Evolutionary conservation across 2,888 invertebrate species (phyloP).

Genomic region (Lochmaea capreae): DNA sequence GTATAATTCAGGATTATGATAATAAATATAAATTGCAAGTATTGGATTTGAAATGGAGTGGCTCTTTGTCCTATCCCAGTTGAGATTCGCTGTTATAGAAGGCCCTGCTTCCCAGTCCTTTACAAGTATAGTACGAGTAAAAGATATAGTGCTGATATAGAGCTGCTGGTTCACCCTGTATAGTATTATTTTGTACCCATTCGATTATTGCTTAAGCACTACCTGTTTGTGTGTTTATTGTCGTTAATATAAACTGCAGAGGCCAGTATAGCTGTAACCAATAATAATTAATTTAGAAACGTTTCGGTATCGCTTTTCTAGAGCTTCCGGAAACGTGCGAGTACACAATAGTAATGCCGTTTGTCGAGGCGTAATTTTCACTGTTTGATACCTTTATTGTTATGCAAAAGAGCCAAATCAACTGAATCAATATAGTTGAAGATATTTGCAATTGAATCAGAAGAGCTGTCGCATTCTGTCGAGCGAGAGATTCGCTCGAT

Average conservation of each 20-base stretch:
- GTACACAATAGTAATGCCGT: background rate
- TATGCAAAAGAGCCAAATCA: constrained; percentile 14
- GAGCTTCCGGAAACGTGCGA: background rate
- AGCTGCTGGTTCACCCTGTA: too few relatives aligned
- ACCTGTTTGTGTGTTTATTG: too few relatives aligned
- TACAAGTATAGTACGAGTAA: background rate
- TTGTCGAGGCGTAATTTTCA: constrained; percentile 10
- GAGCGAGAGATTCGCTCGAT: background rate
- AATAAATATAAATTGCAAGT: too few relatives aligned
- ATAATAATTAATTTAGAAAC: background rate
- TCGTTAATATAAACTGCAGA: background rate
- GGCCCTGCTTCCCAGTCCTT: too few relatives aligned
- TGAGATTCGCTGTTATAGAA: too few relatives aligned
- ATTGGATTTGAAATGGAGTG: too few relatives aligned
- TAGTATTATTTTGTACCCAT: too few relatives aligned
- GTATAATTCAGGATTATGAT: too few relatives aligned
- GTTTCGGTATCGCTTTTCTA: background rate
- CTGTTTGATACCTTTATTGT: constrained; percentile 6
- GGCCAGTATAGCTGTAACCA: background rate
- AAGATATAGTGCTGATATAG: too few relatives aligned
- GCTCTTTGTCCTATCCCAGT: too few relatives aligned
- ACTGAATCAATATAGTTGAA: constrained; percentile 5
- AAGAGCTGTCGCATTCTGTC: constrained; percentile 7
- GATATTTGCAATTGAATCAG: constrained; percentile 16
- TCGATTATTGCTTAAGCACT: too few relatives aligned